Percentiles rank a stretch among this genome's conserved stretches.
phyloP scores from a whole-genome alignment of 2,888 invertebrate species.

The Lysandra bellargus region DNA sequence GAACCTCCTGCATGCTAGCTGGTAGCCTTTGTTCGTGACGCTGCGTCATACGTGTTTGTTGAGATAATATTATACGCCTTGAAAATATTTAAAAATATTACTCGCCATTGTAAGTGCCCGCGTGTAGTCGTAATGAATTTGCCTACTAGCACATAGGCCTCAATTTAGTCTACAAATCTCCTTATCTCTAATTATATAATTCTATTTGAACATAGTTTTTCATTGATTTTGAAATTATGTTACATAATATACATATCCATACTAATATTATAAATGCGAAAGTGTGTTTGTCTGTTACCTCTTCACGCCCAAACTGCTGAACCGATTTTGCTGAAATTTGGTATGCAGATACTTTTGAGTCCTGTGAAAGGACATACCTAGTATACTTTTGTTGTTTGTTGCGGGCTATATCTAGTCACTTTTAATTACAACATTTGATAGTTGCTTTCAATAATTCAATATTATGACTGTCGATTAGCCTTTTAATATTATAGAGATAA shows the following conservation, averaged over 20 bases:
- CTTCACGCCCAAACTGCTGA: too few relatives aligned
- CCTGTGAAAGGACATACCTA: too few relatives aligned
- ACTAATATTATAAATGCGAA: too few relatives aligned
- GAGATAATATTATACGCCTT: too few relatives aligned
- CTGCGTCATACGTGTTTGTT: not conserved
- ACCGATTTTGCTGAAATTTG: too few relatives aligned
- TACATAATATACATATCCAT: not conserved
- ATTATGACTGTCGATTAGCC: not conserved
- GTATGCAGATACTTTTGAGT: too few relatives aligned
- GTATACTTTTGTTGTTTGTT: too few relatives aligned
- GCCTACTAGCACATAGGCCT: slow-evolving; percentile 1
- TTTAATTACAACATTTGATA: not conserved
- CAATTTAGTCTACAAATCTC: not conserved
- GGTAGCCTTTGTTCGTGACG: not conserved
- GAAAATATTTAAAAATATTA: not conserved
- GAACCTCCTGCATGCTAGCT: too few relatives aligned
- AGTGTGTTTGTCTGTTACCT: too few relatives aligned
- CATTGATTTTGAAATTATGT: not conserved
- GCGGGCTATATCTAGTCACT: not conserved
- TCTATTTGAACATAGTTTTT: not conserved
- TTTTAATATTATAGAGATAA: not conserved
- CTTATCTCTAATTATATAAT: slow-evolving; percentile 13
- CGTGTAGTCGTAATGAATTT: slow-evolving; percentile 8
- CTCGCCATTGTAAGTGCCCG: not conserved
- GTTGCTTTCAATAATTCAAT: not conserved